These are phyloP conservation scores for Sarcophaga rosellei DNA, from an alignment of 2,888 invertebrate genomes.

Conservation along the genomic window DNA sequence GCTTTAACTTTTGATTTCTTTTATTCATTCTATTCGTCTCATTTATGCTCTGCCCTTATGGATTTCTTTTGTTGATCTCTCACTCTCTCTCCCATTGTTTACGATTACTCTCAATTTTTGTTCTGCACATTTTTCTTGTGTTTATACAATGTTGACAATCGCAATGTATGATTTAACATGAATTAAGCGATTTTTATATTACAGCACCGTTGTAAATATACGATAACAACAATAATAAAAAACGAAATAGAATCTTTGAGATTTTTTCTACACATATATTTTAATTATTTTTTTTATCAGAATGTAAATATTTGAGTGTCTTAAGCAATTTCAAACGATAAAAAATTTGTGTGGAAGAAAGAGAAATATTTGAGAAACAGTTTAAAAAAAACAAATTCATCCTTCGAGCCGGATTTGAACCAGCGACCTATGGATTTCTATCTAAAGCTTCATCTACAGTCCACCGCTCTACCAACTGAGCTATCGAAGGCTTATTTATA, in stretches of 20 bases:
- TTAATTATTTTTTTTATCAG: too few relatives aligned
- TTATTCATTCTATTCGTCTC: slow-evolving; percentile 14
- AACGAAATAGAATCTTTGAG: too few relatives aligned
- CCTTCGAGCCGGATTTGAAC: slow-evolving; percentile 79
- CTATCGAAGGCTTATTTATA: slow-evolving; percentile 74
- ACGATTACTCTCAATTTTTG: slow-evolving; percentile 15
- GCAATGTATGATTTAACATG: not conserved
- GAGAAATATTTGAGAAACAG: too few relatives aligned
- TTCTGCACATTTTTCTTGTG: not conserved
- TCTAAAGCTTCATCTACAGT: slow-evolving; percentile 72
- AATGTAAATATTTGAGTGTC: too few relatives aligned
- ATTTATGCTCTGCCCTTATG: slow-evolving; percentile 34
- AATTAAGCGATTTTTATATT: not conserved
- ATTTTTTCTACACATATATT: too few relatives aligned
- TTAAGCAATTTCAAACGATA: too few relatives aligned
- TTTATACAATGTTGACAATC: slow-evolving; percentile 9
- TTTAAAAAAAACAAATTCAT: slow-evolving; percentile 25
- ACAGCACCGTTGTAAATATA: not conserved
- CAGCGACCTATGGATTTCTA: slow-evolving; percentile 77
- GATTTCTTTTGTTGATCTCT: not conserved
- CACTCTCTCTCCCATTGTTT: slow-evolving; percentile 7
- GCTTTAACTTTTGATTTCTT: slow-evolving; percentile 35
- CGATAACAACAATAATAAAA: not conserved
- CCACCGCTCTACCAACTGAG: slow-evolving; percentile 80
- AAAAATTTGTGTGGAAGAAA: too few relatives aligned